A percentile compares a stretch with the other conserved stretches of the same genome.
Evolutionary conservation across 2,797 vertebrate species (phyloP).

Genomic region (Heterohyrax brucei): DNA sequence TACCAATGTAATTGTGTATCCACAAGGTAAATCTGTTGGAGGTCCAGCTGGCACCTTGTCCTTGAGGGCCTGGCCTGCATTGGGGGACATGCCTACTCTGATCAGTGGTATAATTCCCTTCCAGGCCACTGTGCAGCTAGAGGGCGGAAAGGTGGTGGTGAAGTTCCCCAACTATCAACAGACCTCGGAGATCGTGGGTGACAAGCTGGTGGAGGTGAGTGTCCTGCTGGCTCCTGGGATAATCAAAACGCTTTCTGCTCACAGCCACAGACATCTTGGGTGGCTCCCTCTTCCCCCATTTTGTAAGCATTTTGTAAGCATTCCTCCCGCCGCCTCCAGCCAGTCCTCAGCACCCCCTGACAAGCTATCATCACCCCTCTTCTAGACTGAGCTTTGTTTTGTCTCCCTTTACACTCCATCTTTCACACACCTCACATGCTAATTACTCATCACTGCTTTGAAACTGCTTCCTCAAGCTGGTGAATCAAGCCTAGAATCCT

Average conservation of each 20-base stretch:
- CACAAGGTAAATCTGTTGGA: neutral
- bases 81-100: too few relatives aligned
- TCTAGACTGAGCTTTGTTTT: neutral
- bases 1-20: neutral
- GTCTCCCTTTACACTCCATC: neutral
- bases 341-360: neutral
- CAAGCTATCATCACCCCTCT: neutral
- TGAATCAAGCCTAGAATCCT: too few relatives aligned
- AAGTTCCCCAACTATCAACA: constrained; percentile 96
- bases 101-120: constrained; percentile 40
- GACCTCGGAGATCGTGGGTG: constrained; percentile 94
- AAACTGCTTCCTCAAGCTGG: neutral
- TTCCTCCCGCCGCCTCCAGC: neutral
- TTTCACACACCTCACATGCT: neutral
- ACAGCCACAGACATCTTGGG: neutral
- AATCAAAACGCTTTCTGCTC: neutral
- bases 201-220: constrained; percentile 96
- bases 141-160: constrained; percentile 93
- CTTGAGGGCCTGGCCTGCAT: neutral
- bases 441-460: neutral
- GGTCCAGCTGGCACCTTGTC: neutral
- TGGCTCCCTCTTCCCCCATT: neutral
- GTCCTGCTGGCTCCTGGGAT: neutral
- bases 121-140: constrained; percentile 94
- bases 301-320: neutral